phyloP scores from a whole-genome alignment of 2,888 invertebrate species.

The Sthenelais limicola region DNA sequence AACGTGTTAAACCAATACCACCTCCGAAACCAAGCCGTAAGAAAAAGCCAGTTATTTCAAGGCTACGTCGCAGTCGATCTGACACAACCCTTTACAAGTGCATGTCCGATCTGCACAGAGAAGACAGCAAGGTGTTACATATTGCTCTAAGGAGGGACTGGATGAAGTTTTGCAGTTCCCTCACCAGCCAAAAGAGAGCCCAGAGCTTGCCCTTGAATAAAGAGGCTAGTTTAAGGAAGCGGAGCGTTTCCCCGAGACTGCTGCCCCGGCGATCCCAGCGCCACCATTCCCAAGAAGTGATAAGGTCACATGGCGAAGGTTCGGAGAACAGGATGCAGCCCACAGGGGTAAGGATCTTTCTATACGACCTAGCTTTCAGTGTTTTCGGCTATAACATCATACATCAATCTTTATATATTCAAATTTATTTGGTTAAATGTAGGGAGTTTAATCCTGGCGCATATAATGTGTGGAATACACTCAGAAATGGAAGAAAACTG shows the following conservation, averaged over 20 bases:
- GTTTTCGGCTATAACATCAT: no score
- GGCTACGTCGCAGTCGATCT: constrained; percentile 17
- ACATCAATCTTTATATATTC: no score
- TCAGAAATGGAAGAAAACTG: no score
- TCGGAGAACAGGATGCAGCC: background rate
- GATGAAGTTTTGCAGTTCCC: background rate
- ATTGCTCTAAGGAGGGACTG: constrained; percentile 15
- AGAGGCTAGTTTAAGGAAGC: background rate
- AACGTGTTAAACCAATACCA: no score
- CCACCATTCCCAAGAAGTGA: constrained; percentile 4
- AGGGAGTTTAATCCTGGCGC: no score
- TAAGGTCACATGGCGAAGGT: no score
- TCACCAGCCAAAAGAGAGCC: background rate
- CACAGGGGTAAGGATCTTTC: background rate
- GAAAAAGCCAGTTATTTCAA: background rate
- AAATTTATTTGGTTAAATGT: no score
- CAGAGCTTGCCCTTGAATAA: constrained; percentile 5
- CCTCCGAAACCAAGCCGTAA: no score
- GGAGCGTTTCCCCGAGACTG: constrained; percentile 6
- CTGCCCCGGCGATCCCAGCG: constrained; percentile 9
- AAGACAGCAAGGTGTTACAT: constrained; percentile 12
- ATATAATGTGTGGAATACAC: no score
- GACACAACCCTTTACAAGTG: constrained; percentile 18
- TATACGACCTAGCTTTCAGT: no score
- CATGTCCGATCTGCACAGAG: constrained; percentile 11